Evolutionary conservation across 2,888 invertebrate species (phyloP), one percentile per base, ranked within the genome.

Genomic region (Venustoraphidia nigricollis): DNA sequence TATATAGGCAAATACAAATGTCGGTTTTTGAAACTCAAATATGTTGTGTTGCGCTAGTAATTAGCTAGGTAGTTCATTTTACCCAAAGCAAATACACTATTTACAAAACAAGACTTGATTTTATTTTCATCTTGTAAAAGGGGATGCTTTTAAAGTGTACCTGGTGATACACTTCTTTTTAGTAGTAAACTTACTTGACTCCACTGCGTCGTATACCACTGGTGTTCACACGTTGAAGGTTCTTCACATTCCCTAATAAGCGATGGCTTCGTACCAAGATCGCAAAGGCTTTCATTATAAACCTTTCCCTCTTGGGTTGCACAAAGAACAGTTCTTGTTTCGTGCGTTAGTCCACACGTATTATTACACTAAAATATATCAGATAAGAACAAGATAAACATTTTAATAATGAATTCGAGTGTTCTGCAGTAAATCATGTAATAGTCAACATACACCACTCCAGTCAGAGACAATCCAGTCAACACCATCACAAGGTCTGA

Each of bases 141-240:
- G 27, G 27, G 5, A 6, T 27, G 27, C 27, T 6, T 27, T 6
- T 27, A 27, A n/a, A 27, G 27, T 17, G 5, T 27, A 10, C 1
- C 10, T 39, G 9, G n/a, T 48, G n/a, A n/a, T n/a, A 46, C 10
- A 37, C 46, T 11, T 38, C 9, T 14, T 35, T 34, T 41, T 4
- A 13, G 34, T 10, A 8, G 39, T 14, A 13, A 39, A 61, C 64
- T 68, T 66, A 88, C 89, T 69, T 85, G 83, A 63, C 89, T 86
- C 97, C 96, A 97, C 58, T 92, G 87, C 1, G 88, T 83, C 2
- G 87, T 77, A 60, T 88, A 91, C 95, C 94, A 96, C 63, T 83
- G 79, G 59, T 76, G 79, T 51, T 83, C 75, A 2, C 72, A 66
- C 0, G 78, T 75, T 34, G 72, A 66, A 10, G 65, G 60, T 1